Evolutionary conservation across 2,797 vertebrate genomes (phyloP), one percentile per base, ranked within the genome.

Genomic region (Phalanger gymnotis): DNA sequence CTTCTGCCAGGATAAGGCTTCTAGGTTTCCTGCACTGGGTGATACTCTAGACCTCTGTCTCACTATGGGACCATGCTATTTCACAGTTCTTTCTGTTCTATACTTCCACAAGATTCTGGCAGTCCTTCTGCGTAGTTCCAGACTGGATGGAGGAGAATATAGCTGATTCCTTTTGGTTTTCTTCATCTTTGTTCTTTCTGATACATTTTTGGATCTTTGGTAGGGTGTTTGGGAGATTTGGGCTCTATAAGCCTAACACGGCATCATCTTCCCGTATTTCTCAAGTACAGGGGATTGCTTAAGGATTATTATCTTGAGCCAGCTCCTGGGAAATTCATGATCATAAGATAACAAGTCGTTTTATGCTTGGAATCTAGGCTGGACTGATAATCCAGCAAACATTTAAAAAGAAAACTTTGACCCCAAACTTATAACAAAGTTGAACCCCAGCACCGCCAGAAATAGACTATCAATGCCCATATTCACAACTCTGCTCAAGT

Each of bases 331-430:
- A 55, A 58, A 94, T 55, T 12, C 58, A 54, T 92, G 27, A 40
- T 92, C 92, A 53, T 92, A 92, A 91, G 95, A 1, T 22, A 30
- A 95, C 92, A 94, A 92, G 7, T 87, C 73, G 28, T 2, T 81
- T 81, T 81, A 81, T 40, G 22, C 40, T 22, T 81, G 5, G 30
- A 40, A 81, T 81, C n/a, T n/a, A n/a, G n/a, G n/a, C 19, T 47
- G 90, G n/a, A 19, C 6, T 56, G 51, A 90, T 31, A 54, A 53
- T 12, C 54, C 40, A 93, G 66, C 22, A 54, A 56, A 53, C n/a
- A 27, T 56, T 66, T 53, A 91, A 54, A 95, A 34, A 54, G 53
- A 31, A 47, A 14, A 53, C 91, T 91, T 52, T 30, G 54, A 90
- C 11, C 53, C 53, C 34, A 1, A 5, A n/a, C n/a, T 91, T 40